Evolutionary conservation across 2,797 vertebrate species (phyloP).

Genomic region (Etheostoma perlongum): DNA sequence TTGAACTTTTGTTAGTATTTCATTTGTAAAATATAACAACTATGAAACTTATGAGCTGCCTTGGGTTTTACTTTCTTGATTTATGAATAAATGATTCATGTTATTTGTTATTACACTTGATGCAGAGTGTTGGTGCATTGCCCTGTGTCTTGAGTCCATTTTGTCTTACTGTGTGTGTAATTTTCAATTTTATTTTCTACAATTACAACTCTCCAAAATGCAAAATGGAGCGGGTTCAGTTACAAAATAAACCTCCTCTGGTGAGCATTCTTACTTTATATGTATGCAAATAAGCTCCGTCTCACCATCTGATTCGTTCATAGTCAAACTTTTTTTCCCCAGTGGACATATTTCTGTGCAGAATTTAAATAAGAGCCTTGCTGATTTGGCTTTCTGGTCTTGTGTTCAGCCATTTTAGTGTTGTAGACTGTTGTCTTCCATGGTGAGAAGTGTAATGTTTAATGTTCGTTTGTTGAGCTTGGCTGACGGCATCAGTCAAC

Average conservation of each 20-base stretch:
- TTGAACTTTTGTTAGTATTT: slow-evolving; percentile 5
- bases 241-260: slow-evolving; percentile 56
- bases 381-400: slow-evolving; percentile 39
- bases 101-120: slow-evolving; percentile 57
- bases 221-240: slow-evolving; percentile 38
- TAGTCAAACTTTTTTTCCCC: slow-evolving; percentile 5
- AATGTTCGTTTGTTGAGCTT: slow-evolving; percentile 47
- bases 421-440: slow-evolving; percentile 46
- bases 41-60: slow-evolving; percentile 15
- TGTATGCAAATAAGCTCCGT: slow-evolving; percentile 54
- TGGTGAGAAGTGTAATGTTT: slow-evolving; percentile 35
- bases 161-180: slow-evolving; percentile 48
- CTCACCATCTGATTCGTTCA: slow-evolving; percentile 46
- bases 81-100: slow-evolving; percentile 52
- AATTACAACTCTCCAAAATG: slow-evolving; percentile 26
- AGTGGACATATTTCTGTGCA: slow-evolving; percentile 29
- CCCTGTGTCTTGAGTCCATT: slow-evolving; percentile 44
- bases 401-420: slow-evolving; percentile 38
- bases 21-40: slow-evolving; percentile 28
- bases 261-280: slow-evolving; percentile 47
- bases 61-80: slow-evolving; percentile 26
- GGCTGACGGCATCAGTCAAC: slow-evolving; percentile 67
- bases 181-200: slow-evolving; percentile 63
- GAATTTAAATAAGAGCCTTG: slow-evolving; percentile 31
- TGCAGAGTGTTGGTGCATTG: slow-evolving; percentile 36